These are phyloP conservation scores for Eulithis prunata DNA, from an alignment of 2,888 invertebrate genomes.

Conservation along the genomic window DNA sequence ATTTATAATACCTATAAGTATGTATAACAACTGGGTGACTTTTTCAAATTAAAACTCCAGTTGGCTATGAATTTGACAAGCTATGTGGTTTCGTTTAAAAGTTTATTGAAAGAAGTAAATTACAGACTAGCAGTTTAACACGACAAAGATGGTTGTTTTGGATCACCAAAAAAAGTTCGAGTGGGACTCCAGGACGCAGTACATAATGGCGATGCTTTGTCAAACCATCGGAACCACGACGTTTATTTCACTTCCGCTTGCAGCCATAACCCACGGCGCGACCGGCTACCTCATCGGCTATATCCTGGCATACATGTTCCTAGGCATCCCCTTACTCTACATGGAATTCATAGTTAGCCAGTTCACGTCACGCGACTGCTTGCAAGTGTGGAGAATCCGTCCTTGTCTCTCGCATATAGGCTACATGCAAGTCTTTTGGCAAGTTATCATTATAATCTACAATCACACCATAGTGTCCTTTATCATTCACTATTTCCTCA, in stretches of 20 bases:
- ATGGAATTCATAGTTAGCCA: slow-evolving; percentile 73
- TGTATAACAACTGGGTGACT: neutral
- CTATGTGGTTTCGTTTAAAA: neutral
- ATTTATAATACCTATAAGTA: no score
- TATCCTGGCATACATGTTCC: slow-evolving; percentile 48
- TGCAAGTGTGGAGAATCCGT: slow-evolving; percentile 67
- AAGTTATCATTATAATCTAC: slow-evolving; percentile 53
- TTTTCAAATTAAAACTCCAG: neutral
- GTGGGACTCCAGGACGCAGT: slow-evolving; percentile 48
- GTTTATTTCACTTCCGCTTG: slow-evolving; percentile 51
- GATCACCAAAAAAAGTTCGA: slow-evolving; percentile 28
- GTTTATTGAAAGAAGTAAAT: neutral
- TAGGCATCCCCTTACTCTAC: slow-evolving; percentile 71
- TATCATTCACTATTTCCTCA: slow-evolving; percentile 67
- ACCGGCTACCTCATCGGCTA: slow-evolving; percentile 54
- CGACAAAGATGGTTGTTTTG: slow-evolving; percentile 30
- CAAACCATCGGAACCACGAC: slow-evolving; percentile 56
- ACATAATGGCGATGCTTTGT: slow-evolving; percentile 55
- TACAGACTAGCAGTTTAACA: neutral
- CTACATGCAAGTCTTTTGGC: slow-evolving; percentile 62
- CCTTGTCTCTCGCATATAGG: slow-evolving; percentile 67
- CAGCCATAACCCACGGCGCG: slow-evolving; percentile 55
- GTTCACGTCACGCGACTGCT: slow-evolving; percentile 69
- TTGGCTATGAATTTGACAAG: neutral
- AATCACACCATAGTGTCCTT: slow-evolving; percentile 62